Conservation (phyloP, 2,797 vertebrate species). For the Tragopan temminckii region DNA sequence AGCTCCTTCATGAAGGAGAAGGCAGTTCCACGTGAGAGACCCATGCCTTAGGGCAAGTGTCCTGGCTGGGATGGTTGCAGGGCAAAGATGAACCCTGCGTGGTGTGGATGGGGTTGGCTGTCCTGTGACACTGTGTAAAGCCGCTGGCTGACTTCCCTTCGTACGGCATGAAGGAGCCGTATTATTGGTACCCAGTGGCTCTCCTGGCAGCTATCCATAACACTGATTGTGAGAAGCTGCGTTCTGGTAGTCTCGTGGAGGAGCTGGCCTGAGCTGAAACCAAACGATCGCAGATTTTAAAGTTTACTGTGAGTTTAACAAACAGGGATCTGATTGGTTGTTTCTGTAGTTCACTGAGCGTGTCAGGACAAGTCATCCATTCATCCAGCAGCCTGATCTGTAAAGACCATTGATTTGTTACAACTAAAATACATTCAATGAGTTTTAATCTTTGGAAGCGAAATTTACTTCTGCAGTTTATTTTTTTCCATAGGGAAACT, state of each 20-base stretch:
- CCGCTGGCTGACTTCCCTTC: conserved; percentile 1
- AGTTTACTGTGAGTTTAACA: conserved; percentile 67
- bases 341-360: conserved; percentile 54
- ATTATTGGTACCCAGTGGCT: not conserved
- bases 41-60: not conserved
- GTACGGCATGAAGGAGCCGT: not conserved
- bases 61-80: not conserved
- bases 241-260: conserved; percentile 46
- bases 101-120: not conserved
- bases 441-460: conserved; percentile 75
- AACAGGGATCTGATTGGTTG: conserved; percentile 66
- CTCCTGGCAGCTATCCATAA: conserved; percentile 7
- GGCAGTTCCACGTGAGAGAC: not conserved
- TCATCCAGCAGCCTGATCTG: conserved; percentile 45
- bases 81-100: not conserved
- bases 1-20: conserved; percentile 19
- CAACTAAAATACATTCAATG: conserved; percentile 59
- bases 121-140: not conserved
- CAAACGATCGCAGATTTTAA: conserved; percentile 67
- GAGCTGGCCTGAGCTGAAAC: conserved; percentile 60
- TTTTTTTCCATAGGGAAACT: conserved; percentile 53
- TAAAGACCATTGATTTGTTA: conserved; percentile 64
- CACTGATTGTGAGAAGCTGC: conserved; percentile 28
- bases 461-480: conserved; percentile 39
- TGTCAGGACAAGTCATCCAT: conserved; percentile 19